phyloP scores from a whole-genome alignment of 2,113 vertebrate species.

The Hassar affinis region DNA sequence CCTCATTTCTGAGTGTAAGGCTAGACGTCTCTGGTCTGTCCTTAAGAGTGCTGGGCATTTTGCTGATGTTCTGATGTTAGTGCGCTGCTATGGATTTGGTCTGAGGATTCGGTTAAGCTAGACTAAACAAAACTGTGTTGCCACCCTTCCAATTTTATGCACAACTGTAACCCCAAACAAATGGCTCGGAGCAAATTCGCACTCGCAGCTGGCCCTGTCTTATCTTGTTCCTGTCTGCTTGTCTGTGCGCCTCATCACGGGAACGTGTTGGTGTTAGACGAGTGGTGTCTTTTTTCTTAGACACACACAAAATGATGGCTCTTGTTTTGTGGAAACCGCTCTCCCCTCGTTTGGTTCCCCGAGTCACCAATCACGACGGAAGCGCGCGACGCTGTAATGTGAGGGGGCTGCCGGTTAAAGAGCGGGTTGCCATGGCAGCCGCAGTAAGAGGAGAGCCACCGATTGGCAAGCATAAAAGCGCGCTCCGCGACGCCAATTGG shows the following conservation, averaged over 20 bases:
- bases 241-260: slow-evolving; percentile 20
- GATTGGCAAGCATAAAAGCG: slow-evolving; percentile 91
- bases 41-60: background rate
- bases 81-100: background rate
- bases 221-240: slow-evolving; percentile 18
- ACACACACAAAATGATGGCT: slow-evolving; percentile 73
- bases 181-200: slow-evolving; percentile 28
- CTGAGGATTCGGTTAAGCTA: slow-evolving; percentile 7
- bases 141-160: slow-evolving; percentile 25
- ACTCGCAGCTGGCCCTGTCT: slow-evolving; percentile 36
- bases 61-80: slow-evolving; percentile 14
- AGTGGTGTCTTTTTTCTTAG: slow-evolving; percentile 74
- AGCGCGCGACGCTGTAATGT: slow-evolving; percentile 85
- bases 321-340: slow-evolving; percentile 77
- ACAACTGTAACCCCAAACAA: slow-evolving; percentile 37
- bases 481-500: slow-evolving; percentile 84
- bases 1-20: background rate
- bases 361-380: slow-evolving; percentile 86
- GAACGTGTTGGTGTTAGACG: slow-evolving; percentile 63
- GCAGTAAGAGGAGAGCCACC: slow-evolving; percentile 86
- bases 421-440: slow-evolving; percentile 92
- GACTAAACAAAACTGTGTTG: slow-evolving; percentile 23
- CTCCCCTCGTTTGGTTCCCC: slow-evolving; percentile 82
- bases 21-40: background rate
- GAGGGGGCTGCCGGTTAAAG: slow-evolving; percentile 89